Evolutionary conservation across 2,888 invertebrate genomes (phyloP).

Genomic region (Synergus umbraculus): DNA sequence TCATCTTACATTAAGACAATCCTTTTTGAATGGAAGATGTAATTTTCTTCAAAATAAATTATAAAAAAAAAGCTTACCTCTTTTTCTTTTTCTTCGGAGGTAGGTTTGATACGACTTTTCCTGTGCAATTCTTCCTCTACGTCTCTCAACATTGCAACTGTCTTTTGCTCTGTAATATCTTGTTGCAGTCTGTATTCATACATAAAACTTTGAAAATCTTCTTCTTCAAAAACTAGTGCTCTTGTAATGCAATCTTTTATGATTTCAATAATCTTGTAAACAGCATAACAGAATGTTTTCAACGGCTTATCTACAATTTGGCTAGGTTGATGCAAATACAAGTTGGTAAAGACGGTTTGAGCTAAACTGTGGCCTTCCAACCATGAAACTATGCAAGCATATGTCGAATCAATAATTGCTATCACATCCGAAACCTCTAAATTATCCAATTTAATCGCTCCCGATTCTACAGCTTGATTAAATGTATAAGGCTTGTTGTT

Average conservation of each 20-base stretch:
- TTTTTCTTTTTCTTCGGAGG: slow-evolving; percentile 74
- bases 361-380: slow-evolving; percentile 97
- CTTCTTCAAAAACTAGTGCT: slow-evolving; percentile 94
- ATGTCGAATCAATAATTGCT: slow-evolving; percentile 95
- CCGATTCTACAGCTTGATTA: slow-evolving; percentile 90
- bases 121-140: slow-evolving; percentile 93
- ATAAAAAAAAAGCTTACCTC: slow-evolving; percentile 69
- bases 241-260: slow-evolving; percentile 93
- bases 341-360: slow-evolving; percentile 97
- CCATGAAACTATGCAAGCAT: slow-evolving; percentile 97
- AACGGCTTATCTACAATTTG: slow-evolving; percentile 89
- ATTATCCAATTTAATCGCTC: slow-evolving; percentile 87
- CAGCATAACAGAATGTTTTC: slow-evolving; percentile 90
- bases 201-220: slow-evolving; percentile 96
- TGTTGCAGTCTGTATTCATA: slow-evolving; percentile 92
- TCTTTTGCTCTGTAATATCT: slow-evolving; percentile 89
- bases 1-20: background rate
- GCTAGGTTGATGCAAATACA: slow-evolving; percentile 95
- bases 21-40: background rate
- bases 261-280: slow-evolving; percentile 92
- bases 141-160: slow-evolving; percentile 89
- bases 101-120: slow-evolving; percentile 81
- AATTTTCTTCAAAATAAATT: background rate
- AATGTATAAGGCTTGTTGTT: slow-evolving; percentile 91
- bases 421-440: slow-evolving; percentile 89